phyloP scores from a whole-genome alignment of 2,888 invertebrate species.

The Polyommatus icarus region DNA sequence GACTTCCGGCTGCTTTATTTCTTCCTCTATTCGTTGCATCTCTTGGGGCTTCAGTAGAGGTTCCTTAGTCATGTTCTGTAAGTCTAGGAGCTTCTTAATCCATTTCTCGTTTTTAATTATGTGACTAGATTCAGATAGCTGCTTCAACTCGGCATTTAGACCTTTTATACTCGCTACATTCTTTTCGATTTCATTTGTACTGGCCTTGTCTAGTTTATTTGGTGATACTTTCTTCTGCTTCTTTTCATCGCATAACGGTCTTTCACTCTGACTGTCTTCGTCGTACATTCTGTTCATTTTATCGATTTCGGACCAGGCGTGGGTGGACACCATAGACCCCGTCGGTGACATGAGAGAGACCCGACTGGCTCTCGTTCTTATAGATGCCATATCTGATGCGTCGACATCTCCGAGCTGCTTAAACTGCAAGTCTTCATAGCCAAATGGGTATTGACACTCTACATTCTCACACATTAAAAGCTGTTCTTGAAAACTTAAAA shows the following conservation, averaged over 20 bases:
- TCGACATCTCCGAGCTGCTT: constrained; percentile 47
- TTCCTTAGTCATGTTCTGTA: constrained; percentile 51
- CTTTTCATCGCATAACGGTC: constrained; percentile 21
- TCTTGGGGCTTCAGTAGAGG: constrained; percentile 55
- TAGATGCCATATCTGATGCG: constrained; percentile 44
- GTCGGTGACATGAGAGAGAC: constrained; percentile 38
- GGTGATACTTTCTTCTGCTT: constrained; percentile 34
- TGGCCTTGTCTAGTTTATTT: constrained; percentile 30
- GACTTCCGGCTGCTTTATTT: constrained; percentile 48
- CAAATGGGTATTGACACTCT: constrained; percentile 63
- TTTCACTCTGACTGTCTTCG: constrained; percentile 45
- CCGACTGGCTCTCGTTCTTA: constrained; percentile 35
- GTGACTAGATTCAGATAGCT: constrained; percentile 37
- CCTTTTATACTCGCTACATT: constrained; percentile 51
- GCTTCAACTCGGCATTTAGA: constrained; percentile 47
- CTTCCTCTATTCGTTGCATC: constrained; percentile 45
- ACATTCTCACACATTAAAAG: constrained; percentile 62
- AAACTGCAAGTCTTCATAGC: constrained; percentile 53
- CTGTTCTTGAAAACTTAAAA: constrained; percentile 58
- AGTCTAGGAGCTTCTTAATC: constrained; percentile 53
- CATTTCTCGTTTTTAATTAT: constrained; percentile 56
- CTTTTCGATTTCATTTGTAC: constrained; percentile 43
- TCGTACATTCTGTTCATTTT: constrained; percentile 48
- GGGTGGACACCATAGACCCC: constrained; percentile 47
- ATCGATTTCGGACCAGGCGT: constrained; percentile 53